Base-by-base conservation (phyloP, 2,888 invertebrate species). In the Panopea generosa region DNA sequence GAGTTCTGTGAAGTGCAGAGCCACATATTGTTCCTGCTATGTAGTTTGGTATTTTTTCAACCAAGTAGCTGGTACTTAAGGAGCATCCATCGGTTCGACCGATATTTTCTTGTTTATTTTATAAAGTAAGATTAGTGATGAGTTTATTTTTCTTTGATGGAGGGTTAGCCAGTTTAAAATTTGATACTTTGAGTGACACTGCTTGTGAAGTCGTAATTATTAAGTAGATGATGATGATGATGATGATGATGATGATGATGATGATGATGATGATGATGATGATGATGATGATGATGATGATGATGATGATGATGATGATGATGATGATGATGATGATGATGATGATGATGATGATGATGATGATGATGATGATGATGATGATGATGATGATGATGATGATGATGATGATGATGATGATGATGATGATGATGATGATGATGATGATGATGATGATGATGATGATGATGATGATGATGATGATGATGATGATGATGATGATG, bases 191-290 rank as follows among this genome's bases (percentile, higher is more conserved):
- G n/a, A n/a, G n/a, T n/a, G n/a, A n/a, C n/a, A n/a, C n/a, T n/a
- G n/a, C n/a, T n/a, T n/a, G n/a, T n/a, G n/a, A n/a, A n/a, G n/a
- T n/a, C n/a, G n/a, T n/a, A n/a, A n/a, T n/a, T n/a, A n/a, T n/a
- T n/a, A n/a, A n/a, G n/a, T n/a, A n/a, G 40, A 40, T 40, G 40
- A 40, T 14, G 40, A 40, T 40, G 40, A 40, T 40, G 40, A 40
- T 40, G 40, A 40, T 40, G 40, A 40, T 40, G 9, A 40, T 40
- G 14, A 40, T 40, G 40, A 40, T 40, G 40, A 40, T 40, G 40
- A 40, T 40, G 40, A 40, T 40, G 40, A 40, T 40, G 40, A 40
- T 40, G 40, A 40, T 40, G 40, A 40, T 40, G 40, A 40, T 40
- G 40, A 40, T 40, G 40, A 40, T 40, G 40, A 40, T 40, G 40